Conservation (phyloP, 64 coral and sea anemone species). For the Cladopsammia gracilis region DNA sequence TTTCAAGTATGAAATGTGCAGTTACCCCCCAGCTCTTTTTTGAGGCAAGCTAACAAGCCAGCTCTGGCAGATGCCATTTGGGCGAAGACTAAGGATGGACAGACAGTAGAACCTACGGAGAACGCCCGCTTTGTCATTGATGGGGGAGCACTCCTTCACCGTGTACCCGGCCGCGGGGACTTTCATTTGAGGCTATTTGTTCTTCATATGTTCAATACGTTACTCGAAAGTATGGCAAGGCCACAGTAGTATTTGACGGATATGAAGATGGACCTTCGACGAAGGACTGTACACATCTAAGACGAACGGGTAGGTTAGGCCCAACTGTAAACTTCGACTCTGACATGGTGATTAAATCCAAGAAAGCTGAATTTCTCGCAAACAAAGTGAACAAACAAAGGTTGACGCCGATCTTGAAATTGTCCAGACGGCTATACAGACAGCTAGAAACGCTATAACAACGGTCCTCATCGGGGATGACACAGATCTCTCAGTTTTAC, state of each 20-base stretch:
- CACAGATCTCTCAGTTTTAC: too few relatives aligned
- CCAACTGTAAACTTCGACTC: constrained; percentile 1
- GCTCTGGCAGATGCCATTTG: constrained; percentile 9
- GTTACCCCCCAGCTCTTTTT: constrained; percentile 26
- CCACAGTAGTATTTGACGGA: constrained; percentile 30
- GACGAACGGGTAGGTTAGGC: not conserved
- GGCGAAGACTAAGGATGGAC: not conserved
- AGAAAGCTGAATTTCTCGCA: too few relatives aligned
- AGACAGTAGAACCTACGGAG: not conserved
- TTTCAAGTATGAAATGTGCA: constrained; percentile 46
- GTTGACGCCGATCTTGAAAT: too few relatives aligned
- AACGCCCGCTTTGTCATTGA: constrained; percentile 3
- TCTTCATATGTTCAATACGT: constrained; percentile 44
- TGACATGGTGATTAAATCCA: too few relatives aligned
- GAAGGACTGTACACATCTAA: constrained; percentile 29
- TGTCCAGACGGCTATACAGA: too few relatives aligned
- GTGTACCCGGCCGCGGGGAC: not conserved
- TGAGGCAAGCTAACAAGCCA: constrained; percentile 6
- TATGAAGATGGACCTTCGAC: constrained; percentile 8
- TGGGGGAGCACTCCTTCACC: constrained; percentile 17
- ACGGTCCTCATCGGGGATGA: too few relatives aligned
- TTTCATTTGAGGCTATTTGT: constrained; percentile 19
- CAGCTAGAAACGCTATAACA: too few relatives aligned
- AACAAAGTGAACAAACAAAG: too few relatives aligned
- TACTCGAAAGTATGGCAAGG: not conserved